Evolutionary conservation across 1,140 invertebrate species (phyloP), one percentile per base, ranked within the genome.

Genomic region (Drosophila ironensis): DNA sequence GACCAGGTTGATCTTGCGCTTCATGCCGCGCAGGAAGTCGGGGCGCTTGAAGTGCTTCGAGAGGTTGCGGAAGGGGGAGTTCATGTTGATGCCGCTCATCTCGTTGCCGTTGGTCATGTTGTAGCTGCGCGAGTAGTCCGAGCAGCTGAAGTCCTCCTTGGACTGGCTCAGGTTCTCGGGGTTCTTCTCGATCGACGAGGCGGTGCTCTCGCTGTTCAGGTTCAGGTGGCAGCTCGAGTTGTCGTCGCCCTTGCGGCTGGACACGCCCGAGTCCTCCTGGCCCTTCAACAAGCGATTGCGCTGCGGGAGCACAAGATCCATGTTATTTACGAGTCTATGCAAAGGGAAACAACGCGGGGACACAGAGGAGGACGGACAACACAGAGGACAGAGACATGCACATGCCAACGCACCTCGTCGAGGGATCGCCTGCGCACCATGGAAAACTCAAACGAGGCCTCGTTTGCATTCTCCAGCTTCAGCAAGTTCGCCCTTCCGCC

Each of bases 1-100:
- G 9, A 87, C 91, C 40, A 92, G 72, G 64, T 92, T 91, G 61
- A 92, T 89, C 56, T 92, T 93, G 37, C 92, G 91, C 72, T 93
- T 93, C 72, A 92, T 91, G 1, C 91, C 91, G 28, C 92, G 80
- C 47, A 89, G 25, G 24, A 81, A 78, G 35, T 90, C 87, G 9
- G 88, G 89, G 2, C 86, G 81, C 59, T 90, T 90, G 4, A 90
- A 90, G 50, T 88, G 78, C 60, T 84, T 88, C 1, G 84, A 87
- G 0, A 78, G 45, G 51, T 88, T 90, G 0, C 88, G 87, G 38
- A 88, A 84, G 7, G 88, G 88, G 1, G 88, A 90, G 47, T 82
- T 84, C 87, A 89, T 89, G 19, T 86, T 72, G 11, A 86, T 89
- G 11, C 81, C 87, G 38, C 87, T 88, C 16, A 88, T 63, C 51